Evolutionary conservation across 1,140 invertebrate genomes (phyloP).

Genomic region (Leptonema lineaticorne): DNA sequence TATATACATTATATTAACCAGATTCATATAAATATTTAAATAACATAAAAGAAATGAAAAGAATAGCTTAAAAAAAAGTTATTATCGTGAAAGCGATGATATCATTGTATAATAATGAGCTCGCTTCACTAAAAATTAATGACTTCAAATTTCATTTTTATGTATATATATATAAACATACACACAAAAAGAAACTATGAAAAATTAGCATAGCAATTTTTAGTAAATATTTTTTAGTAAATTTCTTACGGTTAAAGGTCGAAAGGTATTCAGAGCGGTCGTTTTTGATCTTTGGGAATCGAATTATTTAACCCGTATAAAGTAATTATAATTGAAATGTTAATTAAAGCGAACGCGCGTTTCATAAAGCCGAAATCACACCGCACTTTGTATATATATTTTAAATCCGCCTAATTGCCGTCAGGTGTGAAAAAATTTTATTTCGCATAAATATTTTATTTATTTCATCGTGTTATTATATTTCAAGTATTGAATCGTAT

Average conservation of each 20-base stretch:
- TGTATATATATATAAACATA: too few species aligned
- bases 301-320: neutral
- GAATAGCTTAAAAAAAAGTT: too few species aligned
- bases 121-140: conserved; percentile 1
- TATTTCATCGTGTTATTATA: neutral
- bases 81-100: conserved; percentile 16
- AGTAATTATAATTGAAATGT: conserved; percentile 8
- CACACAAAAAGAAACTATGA: too few species aligned
- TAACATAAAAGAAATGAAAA: too few species aligned
- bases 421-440: too few species aligned
- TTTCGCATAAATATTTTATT: neutral
- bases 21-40: too few species aligned
- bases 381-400: neutral
- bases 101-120: conserved; percentile 17
- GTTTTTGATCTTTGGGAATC: neutral
- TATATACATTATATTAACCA: too few species aligned
- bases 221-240: too few species aligned
- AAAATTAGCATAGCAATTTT: too few species aligned
- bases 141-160: neutral
- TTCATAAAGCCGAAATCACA: too few species aligned
- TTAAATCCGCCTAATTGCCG: neutral
- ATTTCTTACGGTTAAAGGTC: too few species aligned
- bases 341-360: neutral
- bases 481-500: too few species aligned
- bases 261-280: neutral